Evolutionary conservation across 1,140 invertebrate genomes (phyloP), one percentile per base, ranked within the genome.

Genomic region (Lucilia sericata): DNA sequence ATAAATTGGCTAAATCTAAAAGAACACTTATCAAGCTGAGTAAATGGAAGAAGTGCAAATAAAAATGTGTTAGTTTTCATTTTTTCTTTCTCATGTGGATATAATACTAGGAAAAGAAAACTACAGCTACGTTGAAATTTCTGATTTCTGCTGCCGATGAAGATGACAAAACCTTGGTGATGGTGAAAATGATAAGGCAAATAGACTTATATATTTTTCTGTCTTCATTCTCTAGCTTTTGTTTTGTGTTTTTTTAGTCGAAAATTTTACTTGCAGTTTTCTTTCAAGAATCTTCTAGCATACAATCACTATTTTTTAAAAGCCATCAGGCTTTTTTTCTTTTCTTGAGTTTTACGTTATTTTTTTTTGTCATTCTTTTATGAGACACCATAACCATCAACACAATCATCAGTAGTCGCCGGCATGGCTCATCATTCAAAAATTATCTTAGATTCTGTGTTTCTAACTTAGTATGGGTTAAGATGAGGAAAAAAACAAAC

Each of bases 1-100:
- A 42, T 42, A 80, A 80, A 80, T 80, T 80, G 36, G 42, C 47
- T 17, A 80, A 80, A 78, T 78, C 36, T 78, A 78, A 47, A 78
- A 47, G 75, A 78, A 80, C 21, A 80, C 47, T 80, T 80, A 80
- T 21, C 76, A 80, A 17, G 19, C 19, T 49, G 19, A 49, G 76
- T 19, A 49, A 70, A 25, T 21, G 65, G 9, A 51, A 80, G 47
- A 49, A 80, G 12, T 25, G 36, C n/a, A 51, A 80, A 80, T 42
- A 42, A 47, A 60, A 60, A 60, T 60, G 55, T 60, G 7, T 14
- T 60, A n/a, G 7, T 60, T 60, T 60, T 60, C 17, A 17, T 7
- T 60, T 60, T n/a, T n/a, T 14, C 17, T 60, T 60, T 42, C 10
- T 0, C 42, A 10, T 42, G 10, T 42, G 2, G 2, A 42, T 7